phyloP scores from a whole-genome alignment of 2,797 vertebrate species.

The Anguilla obscura region DNA sequence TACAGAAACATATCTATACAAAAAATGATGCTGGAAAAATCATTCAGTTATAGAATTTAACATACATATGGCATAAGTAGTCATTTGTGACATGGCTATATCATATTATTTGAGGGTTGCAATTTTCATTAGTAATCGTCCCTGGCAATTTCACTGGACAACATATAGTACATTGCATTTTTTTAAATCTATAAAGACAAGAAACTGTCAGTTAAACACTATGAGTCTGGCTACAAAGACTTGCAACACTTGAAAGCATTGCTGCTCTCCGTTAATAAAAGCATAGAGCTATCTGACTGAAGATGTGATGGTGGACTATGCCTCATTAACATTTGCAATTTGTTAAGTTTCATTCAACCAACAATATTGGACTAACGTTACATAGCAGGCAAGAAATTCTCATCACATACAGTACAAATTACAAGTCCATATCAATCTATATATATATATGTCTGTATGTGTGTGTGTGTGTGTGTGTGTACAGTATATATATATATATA shows the following conservation, averaged over 20 bases:
- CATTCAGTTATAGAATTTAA: background rate
- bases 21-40: constrained; percentile 15
- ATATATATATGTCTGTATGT: constrained; percentile 26
- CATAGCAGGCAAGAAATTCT: constrained; percentile 30
- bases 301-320: constrained; percentile 24
- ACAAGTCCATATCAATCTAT: constrained; percentile 45
- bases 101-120: constrained; percentile 17
- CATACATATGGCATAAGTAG: constrained; percentile 25
- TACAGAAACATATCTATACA: background rate
- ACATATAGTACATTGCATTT: constrained; percentile 1
- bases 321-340: constrained; percentile 35
- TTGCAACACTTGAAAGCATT: background rate
- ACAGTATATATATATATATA: constrained; percentile 37
- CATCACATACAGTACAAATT: constrained; percentile 45
- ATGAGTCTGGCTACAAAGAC: background rate
- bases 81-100: constrained; percentile 25
- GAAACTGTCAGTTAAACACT: constrained; percentile 23
- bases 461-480: background rate
- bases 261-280: constrained; percentile 26
- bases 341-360: constrained; percentile 31
- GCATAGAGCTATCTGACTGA: constrained; percentile 35
- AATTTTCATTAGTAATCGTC: constrained; percentile 14
- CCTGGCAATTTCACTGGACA: constrained; percentile 28
- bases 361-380: constrained; percentile 36
- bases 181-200: constrained; percentile 20